A percentile compares a stretch with the other conserved stretches of the same genome.
Conservation (phyloP, 2,888 invertebrate genomes). For the Clistopyga incitator region DNA sequence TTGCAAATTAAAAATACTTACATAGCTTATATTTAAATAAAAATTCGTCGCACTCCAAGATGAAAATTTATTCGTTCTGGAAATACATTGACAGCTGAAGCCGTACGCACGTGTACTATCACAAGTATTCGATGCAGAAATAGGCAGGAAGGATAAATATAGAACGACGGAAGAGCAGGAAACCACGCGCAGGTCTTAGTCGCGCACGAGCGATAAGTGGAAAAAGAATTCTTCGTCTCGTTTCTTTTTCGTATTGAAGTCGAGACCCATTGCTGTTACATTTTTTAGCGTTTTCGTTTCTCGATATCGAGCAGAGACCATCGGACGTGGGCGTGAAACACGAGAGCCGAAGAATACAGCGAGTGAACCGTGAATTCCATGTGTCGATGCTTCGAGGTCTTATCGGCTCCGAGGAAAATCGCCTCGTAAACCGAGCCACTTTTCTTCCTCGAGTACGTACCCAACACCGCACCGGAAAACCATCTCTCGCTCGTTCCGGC, state of each 20-base stretch:
- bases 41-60: background rate
- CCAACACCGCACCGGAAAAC: slow-evolving; percentile 30
- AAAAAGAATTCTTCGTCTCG: slow-evolving; percentile 36
- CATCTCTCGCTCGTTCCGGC: slow-evolving; percentile 8
- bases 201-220: slow-evolving; percentile 40
- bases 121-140: slow-evolving; percentile 16
- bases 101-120: slow-evolving; percentile 8
- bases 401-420: slow-evolving; percentile 53
- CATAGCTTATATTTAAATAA: background rate
- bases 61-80: background rate
- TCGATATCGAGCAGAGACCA: background rate
- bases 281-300: slow-evolving; percentile 22
- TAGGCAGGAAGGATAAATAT: slow-evolving; percentile 50
- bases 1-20: background rate
- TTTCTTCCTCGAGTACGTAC: slow-evolving; percentile 20
- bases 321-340: background rate
- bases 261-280: slow-evolving; percentile 13
- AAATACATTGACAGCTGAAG: background rate
- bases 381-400: slow-evolving; percentile 44
- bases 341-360: slow-evolving; percentile 7
- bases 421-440: slow-evolving; percentile 46
- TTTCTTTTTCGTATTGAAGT: background rate
- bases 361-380: slow-evolving; percentile 18
- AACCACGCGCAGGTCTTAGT: slow-evolving; percentile 25
- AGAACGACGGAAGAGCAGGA: slow-evolving; percentile 48